Evolutionary conservation across 2,113 vertebrate genomes (phyloP).

Genomic region (Phaethon lepturus): DNA sequence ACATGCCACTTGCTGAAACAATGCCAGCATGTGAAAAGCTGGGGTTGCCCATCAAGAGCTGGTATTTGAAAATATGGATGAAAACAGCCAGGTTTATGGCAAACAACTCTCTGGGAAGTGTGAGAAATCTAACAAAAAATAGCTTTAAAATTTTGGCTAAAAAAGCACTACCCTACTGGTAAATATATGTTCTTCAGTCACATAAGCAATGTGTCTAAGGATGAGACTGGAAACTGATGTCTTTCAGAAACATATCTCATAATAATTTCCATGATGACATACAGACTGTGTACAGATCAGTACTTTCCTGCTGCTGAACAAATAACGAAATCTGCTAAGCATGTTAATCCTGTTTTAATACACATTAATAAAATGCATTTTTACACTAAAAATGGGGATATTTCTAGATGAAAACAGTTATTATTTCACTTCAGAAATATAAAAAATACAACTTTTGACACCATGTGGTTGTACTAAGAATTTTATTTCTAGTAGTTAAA

Average conservation of each 20-base stretch:
- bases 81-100: neutral
- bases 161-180: neutral
- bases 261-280: neutral
- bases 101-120: neutral
- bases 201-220: neutral
- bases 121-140: neutral
- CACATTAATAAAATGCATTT: neutral
- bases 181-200: neutral
- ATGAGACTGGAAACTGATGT: neutral
- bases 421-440: neutral
- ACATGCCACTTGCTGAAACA: accelerated
- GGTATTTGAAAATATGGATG: neutral
- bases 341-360: neutral
- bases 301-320: neutral
- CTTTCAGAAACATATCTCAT: neutral
- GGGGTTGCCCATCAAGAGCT: neutral
- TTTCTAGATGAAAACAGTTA: neutral
- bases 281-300: neutral
- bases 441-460: neutral
- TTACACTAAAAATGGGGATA: no score
- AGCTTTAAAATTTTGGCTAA: neutral
- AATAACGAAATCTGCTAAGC: neutral
- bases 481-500: neutral
- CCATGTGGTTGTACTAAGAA: neutral
- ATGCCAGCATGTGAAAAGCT: neutral